Evolutionary conservation across 2,888 invertebrate species (phyloP).

Genomic region (Caradrina kadenii): DNA sequence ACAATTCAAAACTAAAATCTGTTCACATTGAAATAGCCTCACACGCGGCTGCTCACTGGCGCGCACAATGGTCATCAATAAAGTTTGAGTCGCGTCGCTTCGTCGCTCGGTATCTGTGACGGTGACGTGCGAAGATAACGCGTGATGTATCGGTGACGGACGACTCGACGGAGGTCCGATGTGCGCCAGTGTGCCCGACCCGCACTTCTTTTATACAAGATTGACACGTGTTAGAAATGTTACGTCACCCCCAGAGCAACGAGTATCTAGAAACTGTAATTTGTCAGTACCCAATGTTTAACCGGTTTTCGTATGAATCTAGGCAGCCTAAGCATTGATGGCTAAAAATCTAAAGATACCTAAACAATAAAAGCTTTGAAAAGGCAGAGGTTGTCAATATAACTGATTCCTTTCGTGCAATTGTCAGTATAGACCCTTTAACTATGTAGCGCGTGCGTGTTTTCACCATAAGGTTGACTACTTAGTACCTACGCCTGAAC

Average conservation of each 20-base stretch:
- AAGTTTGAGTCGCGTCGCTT: slow-evolving; percentile 52
- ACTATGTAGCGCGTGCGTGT: too few relatives aligned
- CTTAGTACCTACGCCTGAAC: not conserved
- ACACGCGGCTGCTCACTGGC: slow-evolving; percentile 33
- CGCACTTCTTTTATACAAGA: slow-evolving; percentile 15
- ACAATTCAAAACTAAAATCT: slow-evolving; percentile 50
- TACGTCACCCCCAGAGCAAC: not conserved
- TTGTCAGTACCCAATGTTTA: not conserved
- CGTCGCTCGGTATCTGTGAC: slow-evolving; percentile 56
- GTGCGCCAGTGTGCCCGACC: slow-evolving; percentile 34
- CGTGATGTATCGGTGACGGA: slow-evolving; percentile 59
- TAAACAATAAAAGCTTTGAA: not conserved
- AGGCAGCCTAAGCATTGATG: not conserved
- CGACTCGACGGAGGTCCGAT: slow-evolving; percentile 33
- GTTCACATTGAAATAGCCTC: slow-evolving; percentile 45
- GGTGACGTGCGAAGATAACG: slow-evolving; percentile 57
- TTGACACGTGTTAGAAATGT: slow-evolving; percentile 15
- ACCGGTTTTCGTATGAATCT: not conserved
- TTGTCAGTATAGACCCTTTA: too few relatives aligned
- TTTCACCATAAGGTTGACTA: not conserved
- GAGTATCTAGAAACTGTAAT: not conserved
- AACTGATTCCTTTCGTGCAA: too few relatives aligned
- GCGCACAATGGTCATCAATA: slow-evolving; percentile 66
- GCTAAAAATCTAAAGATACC: not conserved
- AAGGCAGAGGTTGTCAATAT: too few relatives aligned